Evolutionary conservation across 2,113 vertebrate species (phyloP).

Genomic region (Sisor rabdophorus): DNA sequence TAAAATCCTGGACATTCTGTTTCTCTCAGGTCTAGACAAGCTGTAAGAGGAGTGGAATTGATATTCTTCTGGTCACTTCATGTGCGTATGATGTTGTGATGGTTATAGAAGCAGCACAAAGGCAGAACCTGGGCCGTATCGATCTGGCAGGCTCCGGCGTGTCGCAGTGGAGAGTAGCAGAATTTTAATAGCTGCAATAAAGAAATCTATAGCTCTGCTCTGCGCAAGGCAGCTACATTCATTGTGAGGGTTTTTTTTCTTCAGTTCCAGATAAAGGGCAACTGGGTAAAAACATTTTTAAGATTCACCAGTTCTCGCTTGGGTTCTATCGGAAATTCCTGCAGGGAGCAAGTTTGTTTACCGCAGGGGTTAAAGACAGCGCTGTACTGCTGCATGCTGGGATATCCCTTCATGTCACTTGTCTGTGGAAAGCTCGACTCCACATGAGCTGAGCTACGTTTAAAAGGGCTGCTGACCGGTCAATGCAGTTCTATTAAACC

Average conservation of each 20-base stretch:
- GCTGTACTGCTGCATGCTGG: slow-evolving; percentile 18
- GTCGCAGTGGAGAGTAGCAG: slow-evolving; percentile 15
- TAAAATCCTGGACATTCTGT: not conserved
- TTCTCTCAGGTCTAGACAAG: not conserved
- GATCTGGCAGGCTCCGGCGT: slow-evolving; percentile 23
- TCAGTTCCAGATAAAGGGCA: slow-evolving; percentile 29
- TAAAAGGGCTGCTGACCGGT: slow-evolving; percentile 33
- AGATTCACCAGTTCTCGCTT: slow-evolving; percentile 2
- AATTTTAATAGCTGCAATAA: slow-evolving; percentile 28
- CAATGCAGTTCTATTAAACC: slow-evolving; percentile 39
- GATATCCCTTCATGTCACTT: slow-evolving; percentile 27
- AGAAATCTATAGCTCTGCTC: slow-evolving; percentile 20
- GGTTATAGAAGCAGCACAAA: slow-evolving; percentile 33
- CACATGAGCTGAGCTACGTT: slow-evolving; percentile 34
- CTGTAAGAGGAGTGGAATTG: slow-evolving; percentile 26
- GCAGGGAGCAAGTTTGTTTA: slow-evolving; percentile 27
- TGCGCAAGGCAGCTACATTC: slow-evolving; percentile 11
- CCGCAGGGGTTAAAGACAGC: slow-evolving; percentile 27
- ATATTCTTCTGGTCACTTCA: slow-evolving; percentile 26
- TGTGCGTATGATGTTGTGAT: slow-evolving; percentile 23
- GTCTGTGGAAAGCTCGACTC: slow-evolving; percentile 19
- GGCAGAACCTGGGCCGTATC: slow-evolving; percentile 6
- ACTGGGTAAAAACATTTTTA: slow-evolving; percentile 37
- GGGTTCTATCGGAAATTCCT: slow-evolving; percentile 10
- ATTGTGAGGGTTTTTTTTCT: not conserved